phyloP scores from a whole-genome alignment of 2,888 invertebrate genomes.

The Odontomyia ornata region DNA sequence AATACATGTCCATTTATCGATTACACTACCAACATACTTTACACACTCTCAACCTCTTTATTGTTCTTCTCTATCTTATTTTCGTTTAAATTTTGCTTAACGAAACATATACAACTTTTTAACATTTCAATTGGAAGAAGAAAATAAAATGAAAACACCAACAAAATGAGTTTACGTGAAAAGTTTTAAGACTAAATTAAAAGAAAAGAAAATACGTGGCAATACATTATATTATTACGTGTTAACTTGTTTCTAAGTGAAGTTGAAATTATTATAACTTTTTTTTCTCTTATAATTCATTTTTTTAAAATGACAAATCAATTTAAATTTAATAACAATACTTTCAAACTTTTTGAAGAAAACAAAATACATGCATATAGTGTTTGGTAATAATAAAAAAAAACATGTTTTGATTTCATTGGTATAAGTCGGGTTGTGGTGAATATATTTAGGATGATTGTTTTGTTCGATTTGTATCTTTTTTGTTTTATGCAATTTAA shows the following conservation, averaged over 20 bases:
- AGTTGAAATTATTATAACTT: conserved; percentile 33
- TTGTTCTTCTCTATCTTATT: background rate
- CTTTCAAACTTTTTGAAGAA: background rate
- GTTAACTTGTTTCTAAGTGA: conserved; percentile 44
- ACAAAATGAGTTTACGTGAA: background rate
- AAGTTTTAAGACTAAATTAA: conserved; percentile 6
- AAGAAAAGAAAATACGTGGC: conserved; percentile 21
- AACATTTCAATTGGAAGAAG: background rate
- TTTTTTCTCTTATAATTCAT: conserved; percentile 15
- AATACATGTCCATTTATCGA: conserved; percentile 20
- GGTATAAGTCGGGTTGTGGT: too few relatives aligned
- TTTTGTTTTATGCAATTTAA: background rate
- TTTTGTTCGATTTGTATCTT: too few relatives aligned
- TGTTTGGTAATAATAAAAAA: conserved; percentile 25
- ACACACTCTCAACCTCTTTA: too few relatives aligned
- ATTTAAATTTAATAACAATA: conserved; percentile 18
- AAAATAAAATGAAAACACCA: background rate
- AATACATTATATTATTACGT: conserved; percentile 42
- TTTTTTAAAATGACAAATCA: conserved; percentile 17
- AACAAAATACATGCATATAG: conserved; percentile 28
- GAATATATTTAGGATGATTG: too few relatives aligned
- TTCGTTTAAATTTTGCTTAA: too few relatives aligned
- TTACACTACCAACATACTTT: conserved; percentile 13
- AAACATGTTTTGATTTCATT: background rate
- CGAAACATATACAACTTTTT: too few relatives aligned